Evolutionary conservation across 1,140 invertebrate species (phyloP), one percentile per base, ranked within the genome.

Genomic region (Colletes latitarsis): DNA sequence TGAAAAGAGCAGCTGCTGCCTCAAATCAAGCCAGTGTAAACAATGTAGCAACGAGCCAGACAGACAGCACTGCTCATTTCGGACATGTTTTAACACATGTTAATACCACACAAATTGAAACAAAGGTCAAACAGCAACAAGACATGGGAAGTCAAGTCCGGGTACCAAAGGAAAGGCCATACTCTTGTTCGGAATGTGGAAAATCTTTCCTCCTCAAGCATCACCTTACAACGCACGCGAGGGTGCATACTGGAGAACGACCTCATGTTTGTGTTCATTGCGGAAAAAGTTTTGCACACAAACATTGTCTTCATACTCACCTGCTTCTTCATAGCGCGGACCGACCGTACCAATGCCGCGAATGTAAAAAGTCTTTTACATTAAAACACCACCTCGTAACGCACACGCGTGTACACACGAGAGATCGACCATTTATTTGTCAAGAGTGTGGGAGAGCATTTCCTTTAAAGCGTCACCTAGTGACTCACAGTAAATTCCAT

Each of bases 361-460:
- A 97, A 92, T 98, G 97, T 93, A 97, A 97, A 92, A 97, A 97
- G 92, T 96, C 96, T 60, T 98, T 98, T 88, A 97, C 96, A 1
- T 93, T 97, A 46, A 97, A 97, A 90, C 96, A 97, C 91, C 96
- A 96, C 91, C 93, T 97, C 81, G 94, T 96, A 68, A 96, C 96
- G 78, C 96, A 97, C 90, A 96, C 95, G n/a, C 95, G 96, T 82
- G 96, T 96, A 77, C 95, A 96, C 70, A 94, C 93, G 78, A 94
- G 97, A 62, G 97, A 97, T 69, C 94, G 96, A 77, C 97, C 97
- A 10, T 98, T 97, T 89, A 94, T 96, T 30, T 98, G 97, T 91
- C 93, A 95, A 70, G 96, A 97, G 90, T 97, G 97, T 93, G 97
- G 96, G 3, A 94, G 96, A 70, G 95, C 96, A 63, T 98, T 98